Base-by-base conservation (phyloP, 92 coral and sea anemone species). In the Ricordea florida region DNA sequence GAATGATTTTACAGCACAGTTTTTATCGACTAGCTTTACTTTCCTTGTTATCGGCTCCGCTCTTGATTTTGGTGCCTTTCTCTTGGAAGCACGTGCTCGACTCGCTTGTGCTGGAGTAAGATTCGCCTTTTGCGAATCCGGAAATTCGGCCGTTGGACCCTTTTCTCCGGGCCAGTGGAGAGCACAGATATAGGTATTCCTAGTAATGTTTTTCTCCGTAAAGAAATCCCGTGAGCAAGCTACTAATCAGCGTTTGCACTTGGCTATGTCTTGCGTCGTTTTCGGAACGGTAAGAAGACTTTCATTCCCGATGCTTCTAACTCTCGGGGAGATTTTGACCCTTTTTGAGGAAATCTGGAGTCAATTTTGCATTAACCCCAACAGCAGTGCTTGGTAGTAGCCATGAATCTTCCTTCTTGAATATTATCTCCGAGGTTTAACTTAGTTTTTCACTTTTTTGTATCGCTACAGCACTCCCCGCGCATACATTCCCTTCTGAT, bases 241-340 rank as follows among this genome's bases (percentile, higher is more conserved):
- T 7, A 37, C 56, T 36, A 72, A 24, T 81, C 63, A 81, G 5
- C 75, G 59, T 35, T 63, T 50, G 41, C 82, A 73, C 24, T 65
- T 62, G 33, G 73, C 76, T 3, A 70, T 38, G 26, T 57, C 81
- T 40, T 63, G 81, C 29, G 60, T 30, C 22, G 87, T 69, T 57
- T 82, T 82, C 27, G 64, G 66, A 82, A 82, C 42, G 81, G 81
- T 17, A 81, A n/a, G 43, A 81, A 81, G 17, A 51, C 41, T 66
- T 71, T 72, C 50, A 51, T 45, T 52, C 53, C 81, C 10, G 34
- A 73, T 26, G 48, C n/a, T n/a, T n/a, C n/a, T n/a, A n/a, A n/a
- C n/a, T n/a, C n/a, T n/a, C n/a, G n/a, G n/a, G n/a, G n/a, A n/a
- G n/a, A n/a, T n/a, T n/a, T n/a, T n/a, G n/a, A n/a, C n/a, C n/a